phyloP scores from a whole-genome alignment of 2,113 vertebrate species.

The Halcyon malimbica region DNA sequence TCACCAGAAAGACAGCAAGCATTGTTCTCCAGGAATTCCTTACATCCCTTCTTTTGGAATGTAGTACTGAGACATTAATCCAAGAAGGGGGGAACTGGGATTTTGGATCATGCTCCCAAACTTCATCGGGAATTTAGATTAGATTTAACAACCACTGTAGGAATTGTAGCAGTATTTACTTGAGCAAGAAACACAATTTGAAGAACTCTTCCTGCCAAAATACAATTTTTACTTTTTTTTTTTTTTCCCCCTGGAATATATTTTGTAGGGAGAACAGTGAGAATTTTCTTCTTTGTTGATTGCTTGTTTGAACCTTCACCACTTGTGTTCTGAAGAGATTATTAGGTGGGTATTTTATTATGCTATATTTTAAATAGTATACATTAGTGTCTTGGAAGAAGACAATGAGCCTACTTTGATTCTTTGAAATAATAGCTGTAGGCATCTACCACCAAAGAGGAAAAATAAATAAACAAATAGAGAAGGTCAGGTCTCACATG shows the following conservation, averaged over 20 bases:
- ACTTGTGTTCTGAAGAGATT: not conserved
- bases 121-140: not conserved
- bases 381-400: not conserved
- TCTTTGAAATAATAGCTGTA: not conserved
- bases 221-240: not conserved
- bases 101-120: not conserved
- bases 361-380: fast-evolving
- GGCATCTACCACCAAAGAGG: not conserved
- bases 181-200: not conserved
- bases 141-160: not conserved
- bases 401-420: not conserved
- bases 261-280: not conserved
- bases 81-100: not conserved
- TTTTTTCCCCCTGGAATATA: not conserved
- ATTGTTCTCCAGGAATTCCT: not conserved
- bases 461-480: not conserved
- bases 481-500: not conserved
- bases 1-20: not conserved
- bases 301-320: not conserved
- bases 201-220: not conserved
- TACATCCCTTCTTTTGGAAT: not conserved
- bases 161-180: not conserved
- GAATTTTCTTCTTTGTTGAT: not conserved
- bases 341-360: not conserved
- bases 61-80: not conserved